Evolutionary conservation across 2,888 invertebrate genomes (phyloP), one percentile per base, ranked within the genome.

Genomic region (Nymphalis polychloros): DNA sequence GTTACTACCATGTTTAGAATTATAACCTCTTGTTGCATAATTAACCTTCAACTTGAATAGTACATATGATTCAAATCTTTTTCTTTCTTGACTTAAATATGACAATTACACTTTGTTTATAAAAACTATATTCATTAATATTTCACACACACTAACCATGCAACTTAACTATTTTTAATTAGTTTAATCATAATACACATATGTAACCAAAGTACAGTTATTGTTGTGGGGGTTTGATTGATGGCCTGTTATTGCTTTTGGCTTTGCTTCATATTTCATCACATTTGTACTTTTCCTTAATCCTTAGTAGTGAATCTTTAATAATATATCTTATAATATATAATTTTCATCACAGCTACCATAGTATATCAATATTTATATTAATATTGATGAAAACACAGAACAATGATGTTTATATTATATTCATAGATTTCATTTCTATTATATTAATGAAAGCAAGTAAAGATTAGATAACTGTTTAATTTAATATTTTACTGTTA

Each of bases 31-130:
- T 73, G 71, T 73, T 69, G 69, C 64, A 67, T 68, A 61, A 69
- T 68, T 60, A 77, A 77, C 84, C 83, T 81, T 83, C 78, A 83
- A 81, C 80, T 81, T 81, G 76, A 61, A 19, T 48, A 41, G 61
- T 59, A 41, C 41, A 20, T n/a, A 53, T 31, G 16, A 59, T 20
- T 20, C 47, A 61, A 49, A 10, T 10, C 19, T 20, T 17, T n/a
- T 19, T 52, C 5, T 55, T 31, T 31, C 8, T 17, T 53, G 6
- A 27, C 27, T 16, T 53, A 2, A 23, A 16, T 53, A 17, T 27
- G 53, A 8, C 23, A 13, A 3, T 41, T 41, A 41, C 4, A 41
- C 41, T 41, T 41, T 41, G 41, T 2, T 13, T 41, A 41, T 13
- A 41, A 13, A 41, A 10, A 31, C 27, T 6, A 10, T 49, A 20